These are phyloP conservation scores for Phymastichus coffea DNA, from an alignment of 1,140 invertebrate genomes.

Conservation along the genomic window DNA sequence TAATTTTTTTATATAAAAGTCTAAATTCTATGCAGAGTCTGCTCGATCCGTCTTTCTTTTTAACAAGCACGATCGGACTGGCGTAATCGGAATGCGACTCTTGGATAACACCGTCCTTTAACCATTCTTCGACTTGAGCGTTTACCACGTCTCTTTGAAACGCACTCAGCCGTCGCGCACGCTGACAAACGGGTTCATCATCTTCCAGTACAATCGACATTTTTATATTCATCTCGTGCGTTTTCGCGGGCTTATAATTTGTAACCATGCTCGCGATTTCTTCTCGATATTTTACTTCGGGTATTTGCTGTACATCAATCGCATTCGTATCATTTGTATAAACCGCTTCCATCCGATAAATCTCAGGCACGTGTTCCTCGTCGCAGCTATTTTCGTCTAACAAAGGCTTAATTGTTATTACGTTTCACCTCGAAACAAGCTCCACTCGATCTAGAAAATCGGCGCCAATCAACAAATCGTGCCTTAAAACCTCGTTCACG, in stretches of 20 bases:
- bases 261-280: too few species aligned
- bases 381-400: background rate
- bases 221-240: background rate
- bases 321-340: background rate
- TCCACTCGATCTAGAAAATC: too few species aligned
- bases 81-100: background rate
- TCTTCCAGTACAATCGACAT: slow-evolving; percentile 9
- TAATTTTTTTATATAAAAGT: background rate
- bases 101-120: slow-evolving; percentile 3
- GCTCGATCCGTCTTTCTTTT: background rate
- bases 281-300: too few species aligned
- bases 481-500: too few species aligned
- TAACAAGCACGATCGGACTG: background rate
- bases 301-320: too few species aligned
- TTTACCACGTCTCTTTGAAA: slow-evolving; percentile 4
- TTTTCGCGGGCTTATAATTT: too few species aligned
- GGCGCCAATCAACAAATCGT: too few species aligned
- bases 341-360: background rate
- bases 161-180: slow-evolving; percentile 14
- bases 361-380: background rate
- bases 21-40: background rate
- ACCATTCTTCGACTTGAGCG: slow-evolving; percentile 11
- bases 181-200: background rate
- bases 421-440: too few species aligned
- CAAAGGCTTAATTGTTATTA: background rate